Evolutionary conservation across 2,888 invertebrate species (phyloP).

Genomic region (Bellardia bayeri): DNA sequence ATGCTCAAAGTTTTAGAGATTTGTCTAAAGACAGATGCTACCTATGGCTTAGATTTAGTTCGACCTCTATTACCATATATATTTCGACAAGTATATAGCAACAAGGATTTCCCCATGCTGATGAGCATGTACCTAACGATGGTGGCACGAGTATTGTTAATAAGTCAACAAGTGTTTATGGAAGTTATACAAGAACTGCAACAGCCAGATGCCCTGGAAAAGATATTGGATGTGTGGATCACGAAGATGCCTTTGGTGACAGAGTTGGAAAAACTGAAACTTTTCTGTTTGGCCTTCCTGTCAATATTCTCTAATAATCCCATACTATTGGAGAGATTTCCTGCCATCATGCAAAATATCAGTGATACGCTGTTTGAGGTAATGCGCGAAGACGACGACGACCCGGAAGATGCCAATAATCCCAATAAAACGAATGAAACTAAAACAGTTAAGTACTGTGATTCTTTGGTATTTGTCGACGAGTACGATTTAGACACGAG

Average conservation of each 20-base stretch:
- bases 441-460: constrained; percentile 78
- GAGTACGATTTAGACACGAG: constrained; percentile 82
- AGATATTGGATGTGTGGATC: constrained; percentile 91
- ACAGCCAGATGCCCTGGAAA: constrained; percentile 88
- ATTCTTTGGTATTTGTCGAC: constrained; percentile 84
- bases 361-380: constrained; percentile 92
- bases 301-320: constrained; percentile 89
- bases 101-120: constrained; percentile 89
- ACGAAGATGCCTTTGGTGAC: constrained; percentile 91
- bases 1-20: constrained; percentile 91
- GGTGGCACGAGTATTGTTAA: constrained; percentile 90
- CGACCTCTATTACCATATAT: constrained; percentile 87
- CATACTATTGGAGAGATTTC: constrained; percentile 89
- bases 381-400: constrained; percentile 89
- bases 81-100: constrained; percentile 88
- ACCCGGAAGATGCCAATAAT: constrained; percentile 45
- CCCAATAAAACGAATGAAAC: constrained; percentile 62
- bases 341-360: constrained; percentile 89
- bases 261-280: constrained; percentile 92
- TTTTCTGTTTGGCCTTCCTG: constrained; percentile 90
- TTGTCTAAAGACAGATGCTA: constrained; percentile 90
- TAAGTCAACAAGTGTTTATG: constrained; percentile 88
- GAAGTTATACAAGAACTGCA: constrained; percentile 84
- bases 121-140: constrained; percentile 92
- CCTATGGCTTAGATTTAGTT: constrained; percentile 89